Evolutionary conservation across 2,113 vertebrate genomes (phyloP).

Genomic region (Phrynosoma blainvillii): DNA sequence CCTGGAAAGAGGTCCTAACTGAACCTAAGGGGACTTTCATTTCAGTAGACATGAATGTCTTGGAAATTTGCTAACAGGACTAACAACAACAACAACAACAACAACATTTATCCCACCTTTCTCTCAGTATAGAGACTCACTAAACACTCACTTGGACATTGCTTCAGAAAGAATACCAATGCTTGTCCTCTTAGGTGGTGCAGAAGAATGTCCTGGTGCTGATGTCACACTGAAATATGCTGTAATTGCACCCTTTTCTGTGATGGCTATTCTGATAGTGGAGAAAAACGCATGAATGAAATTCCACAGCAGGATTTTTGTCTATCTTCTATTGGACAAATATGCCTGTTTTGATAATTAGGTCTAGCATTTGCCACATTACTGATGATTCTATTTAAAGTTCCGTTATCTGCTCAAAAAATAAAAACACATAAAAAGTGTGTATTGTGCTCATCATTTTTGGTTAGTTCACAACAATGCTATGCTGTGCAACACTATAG

Average conservation of each 20-base stretch:
- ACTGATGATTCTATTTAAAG: background rate
- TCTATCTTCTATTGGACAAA: fast-evolving
- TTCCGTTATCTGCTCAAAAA: background rate
- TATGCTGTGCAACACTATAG: background rate
- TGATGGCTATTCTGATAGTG: conserved; percentile 79
- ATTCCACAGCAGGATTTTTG: conserved; percentile 4
- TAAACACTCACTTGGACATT: conserved; percentile 81
- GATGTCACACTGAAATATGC: conserved; percentile 85
- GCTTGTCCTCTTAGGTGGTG: conserved; percentile 86
- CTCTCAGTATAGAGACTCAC: no score
- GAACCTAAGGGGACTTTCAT: background rate
- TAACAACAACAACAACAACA: background rate
- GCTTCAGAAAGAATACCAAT: conserved; percentile 93
- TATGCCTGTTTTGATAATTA: background rate
- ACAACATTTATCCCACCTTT: no score
- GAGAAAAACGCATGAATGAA: background rate
- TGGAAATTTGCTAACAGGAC: background rate
- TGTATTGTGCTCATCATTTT: background rate
- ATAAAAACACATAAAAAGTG: background rate
- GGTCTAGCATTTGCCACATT: background rate
- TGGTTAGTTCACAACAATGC: background rate
- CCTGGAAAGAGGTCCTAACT: background rate
- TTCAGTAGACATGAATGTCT: background rate
- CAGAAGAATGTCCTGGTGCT: conserved; percentile 87
- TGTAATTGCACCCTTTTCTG: conserved; percentile 87